Base-by-base conservation (phyloP, 2,797 vertebrate species). In the Tiaroga cobitis region DNA sequence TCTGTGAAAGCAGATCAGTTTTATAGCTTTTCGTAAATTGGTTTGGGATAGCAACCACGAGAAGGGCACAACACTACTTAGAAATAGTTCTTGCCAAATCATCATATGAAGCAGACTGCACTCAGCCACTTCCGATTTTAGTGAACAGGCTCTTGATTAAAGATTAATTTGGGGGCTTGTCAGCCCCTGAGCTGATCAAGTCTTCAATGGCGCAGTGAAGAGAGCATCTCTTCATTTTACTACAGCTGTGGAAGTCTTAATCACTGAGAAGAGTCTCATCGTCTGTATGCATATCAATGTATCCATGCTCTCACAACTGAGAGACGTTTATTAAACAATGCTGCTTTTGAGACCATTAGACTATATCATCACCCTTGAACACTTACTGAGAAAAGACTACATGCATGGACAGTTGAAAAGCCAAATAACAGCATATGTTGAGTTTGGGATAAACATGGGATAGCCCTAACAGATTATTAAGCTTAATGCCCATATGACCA, bases 91-190 rank as follows among this genome's bases (percentile, higher is more conserved):
- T 75, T 49, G 41, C 29, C 43, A 61, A 49, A 81, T 39, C 37
- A 69, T 56, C 26, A 72, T 79, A 43, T 82, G 63, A 32, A 65
- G 65, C 46, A 82, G 54, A 46, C 39, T 76, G 74, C 59, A 43
- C 83, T 86, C 74, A 79, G 63, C 82, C 43, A 8, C 29, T 54
- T 70, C 79, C 5, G 41, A 67, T 54, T 72, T 75, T 68, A 79
- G 68, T 80, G 69, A 87, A 82, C 74, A 84, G 61, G 59, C 86
- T 87, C 86, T 89, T 84, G 86, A 89, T 84, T 89, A 87, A 81
- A 87, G 79, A 61, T 80, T 84, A 74, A 86, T 86, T 84, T 84
- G 81, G 74, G 83, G 81, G 78, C 56, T 86, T 81, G 73, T 83
- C 77, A 84, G 77, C 39, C 59, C 46, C 84, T 78, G 78, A 84